These are phyloP conservation scores for Ornithoptera alexandrae DNA, from an alignment of 2,888 invertebrate species.

Conservation along the genomic window DNA sequence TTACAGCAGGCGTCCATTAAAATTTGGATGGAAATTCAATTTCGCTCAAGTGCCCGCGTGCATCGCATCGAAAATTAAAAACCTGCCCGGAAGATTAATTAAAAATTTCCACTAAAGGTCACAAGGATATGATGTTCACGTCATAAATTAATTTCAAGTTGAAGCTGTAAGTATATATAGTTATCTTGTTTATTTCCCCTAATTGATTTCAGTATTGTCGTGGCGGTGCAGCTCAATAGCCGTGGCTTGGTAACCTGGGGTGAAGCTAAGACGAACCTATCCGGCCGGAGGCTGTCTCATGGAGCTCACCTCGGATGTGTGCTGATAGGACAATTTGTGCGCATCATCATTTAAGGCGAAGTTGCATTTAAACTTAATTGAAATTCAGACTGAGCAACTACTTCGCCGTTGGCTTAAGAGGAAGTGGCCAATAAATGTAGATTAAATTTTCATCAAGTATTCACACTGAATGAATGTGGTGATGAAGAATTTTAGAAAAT, in stretches of 20 bases:
- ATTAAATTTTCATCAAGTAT: background rate
- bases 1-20: constrained; percentile 12
- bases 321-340: background rate
- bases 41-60: constrained; percentile 15
- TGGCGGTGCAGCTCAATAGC: no score
- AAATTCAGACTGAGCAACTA: constrained; percentile 9
- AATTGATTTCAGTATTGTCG: no score
- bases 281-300: no score
- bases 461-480: background rate
- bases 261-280: no score
- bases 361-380: constrained; percentile 14
- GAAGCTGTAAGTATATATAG: background rate
- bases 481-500: background rate
- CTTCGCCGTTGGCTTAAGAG: constrained; percentile 3
- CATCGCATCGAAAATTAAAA: constrained; percentile 23
- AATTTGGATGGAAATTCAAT: constrained; percentile 21
- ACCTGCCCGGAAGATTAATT: constrained; percentile 21
- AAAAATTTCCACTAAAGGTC: constrained; percentile 23
- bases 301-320: no score
- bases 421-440: constrained; percentile 9
- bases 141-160: constrained; percentile 9
- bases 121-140: constrained; percentile 9
- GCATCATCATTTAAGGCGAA: constrained; percentile 1
- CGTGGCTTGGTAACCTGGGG: no score
- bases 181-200: no score